These are phyloP conservation scores for Enoplolaimus lenunculus DNA, from an alignment of 2,888 invertebrate species.

Conservation along the genomic window DNA sequence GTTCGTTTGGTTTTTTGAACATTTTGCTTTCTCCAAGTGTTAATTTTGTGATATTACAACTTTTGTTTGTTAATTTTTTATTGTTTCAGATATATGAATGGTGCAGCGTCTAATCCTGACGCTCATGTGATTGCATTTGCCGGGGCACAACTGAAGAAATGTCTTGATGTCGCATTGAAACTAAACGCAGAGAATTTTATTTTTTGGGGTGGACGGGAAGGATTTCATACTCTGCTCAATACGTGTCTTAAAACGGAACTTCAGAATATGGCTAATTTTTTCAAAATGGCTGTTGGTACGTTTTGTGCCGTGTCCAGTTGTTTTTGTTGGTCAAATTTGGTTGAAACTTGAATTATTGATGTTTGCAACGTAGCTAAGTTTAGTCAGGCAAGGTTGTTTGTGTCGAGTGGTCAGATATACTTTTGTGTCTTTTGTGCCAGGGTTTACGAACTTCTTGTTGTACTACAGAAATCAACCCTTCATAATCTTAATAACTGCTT, in stretches of 20 bases:
- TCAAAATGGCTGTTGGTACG: conserved; percentile 50
- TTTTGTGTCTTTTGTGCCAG: too few relatives aligned
- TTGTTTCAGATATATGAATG: conserved; percentile 49
- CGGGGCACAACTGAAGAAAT: conserved; percentile 52
- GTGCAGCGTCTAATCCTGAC: conserved; percentile 52
- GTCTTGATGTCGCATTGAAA: conserved; percentile 52
- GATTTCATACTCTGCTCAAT: conserved; percentile 51
- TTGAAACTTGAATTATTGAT: too few relatives aligned
- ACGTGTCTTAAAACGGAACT: conserved; percentile 52
- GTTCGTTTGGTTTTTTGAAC: too few relatives aligned
- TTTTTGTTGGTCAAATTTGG: neutral
- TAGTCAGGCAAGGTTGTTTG: too few relatives aligned
- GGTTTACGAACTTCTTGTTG: too few relatives aligned
- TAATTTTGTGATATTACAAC: too few relatives aligned
- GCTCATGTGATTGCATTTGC: conserved; percentile 51
- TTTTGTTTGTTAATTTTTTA: too few relatives aligned
- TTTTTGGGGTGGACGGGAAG: conserved; percentile 53
- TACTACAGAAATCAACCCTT: too few relatives aligned
- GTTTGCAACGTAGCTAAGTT: too few relatives aligned
- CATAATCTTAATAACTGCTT: too few relatives aligned
- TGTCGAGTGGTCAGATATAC: too few relatives aligned
- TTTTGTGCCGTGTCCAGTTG: neutral
- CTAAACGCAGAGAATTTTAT: conserved; percentile 52
- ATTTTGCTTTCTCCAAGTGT: too few relatives aligned
- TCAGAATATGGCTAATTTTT: conserved; percentile 51